Base-by-base conservation (phyloP, 2,797 vertebrate species). In the Scolopax rusticola region DNA sequence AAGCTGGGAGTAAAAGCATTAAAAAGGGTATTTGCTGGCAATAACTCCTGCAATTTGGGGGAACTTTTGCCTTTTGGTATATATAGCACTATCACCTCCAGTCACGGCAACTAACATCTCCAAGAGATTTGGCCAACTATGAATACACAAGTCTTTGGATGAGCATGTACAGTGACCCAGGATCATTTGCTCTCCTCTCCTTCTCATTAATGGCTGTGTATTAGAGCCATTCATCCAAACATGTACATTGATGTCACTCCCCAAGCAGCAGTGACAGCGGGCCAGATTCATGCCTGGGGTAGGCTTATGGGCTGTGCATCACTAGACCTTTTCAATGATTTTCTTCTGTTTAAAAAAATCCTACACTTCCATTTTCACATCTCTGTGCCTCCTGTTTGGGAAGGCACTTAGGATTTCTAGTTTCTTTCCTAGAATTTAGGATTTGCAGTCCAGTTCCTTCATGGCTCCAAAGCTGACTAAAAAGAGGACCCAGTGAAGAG, bases 401-500 rank as follows among this genome's bases (percentile, higher is more conserved):
- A 89, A 32, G 9, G 23, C 2, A 3, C 7, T 87, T 41, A 41
- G 32, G 54, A 51, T 57, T 63, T 48, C 54, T 56, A 54, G 43
- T 53, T 51, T 76, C 23, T 89, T 43, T 43, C 41, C 18, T 43
- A 18, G 41, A 17, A 43, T 43, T 43, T 43, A 43, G 43, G 43
- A 16, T 43, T 84, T 74, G n/a, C 63, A 56, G 6, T 3, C 11
- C 24, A 60, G 41, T 4, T 91, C 64, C 59, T 87, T 87, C 86
- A 48, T 4, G 60, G 54, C 19, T 78, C 74, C 48, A 80, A 86
- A 96, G 27, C 43, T 17, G 43, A 70, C 67, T 65, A 41, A 67
- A 89, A 89, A 84, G 56, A 94, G 47, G 20, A 76, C 36, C 60
- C 48, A 53, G 36, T 50, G n/a, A 90, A 77, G 74, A 92, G 47